Base-by-base conservation (phyloP, 2,797 vertebrate species). In the Sebastes ruberrimus region DNA sequence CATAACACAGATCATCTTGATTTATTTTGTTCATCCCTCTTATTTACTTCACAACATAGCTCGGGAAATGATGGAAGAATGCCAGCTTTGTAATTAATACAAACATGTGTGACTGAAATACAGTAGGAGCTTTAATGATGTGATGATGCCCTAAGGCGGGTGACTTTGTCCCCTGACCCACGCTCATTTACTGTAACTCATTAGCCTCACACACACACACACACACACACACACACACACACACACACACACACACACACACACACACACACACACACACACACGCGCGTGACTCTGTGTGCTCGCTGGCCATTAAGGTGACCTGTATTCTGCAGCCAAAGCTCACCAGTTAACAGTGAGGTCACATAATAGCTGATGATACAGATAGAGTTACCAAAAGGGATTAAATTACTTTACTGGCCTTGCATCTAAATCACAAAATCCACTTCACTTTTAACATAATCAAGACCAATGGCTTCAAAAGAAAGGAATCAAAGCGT, bases 121-220 rank as follows among this genome's bases (percentile, higher is more conserved):
- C 25, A 70, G 35, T 23, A 10, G 67, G 11, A 61, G 2, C 30
- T 81, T 60, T 74, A 80, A 71, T 82, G 78, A 86, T 69, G 46
- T 64, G 71, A 65, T 33, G 65, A 71, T 74, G 70, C 60, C 62
- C 61, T 74, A 10, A 1, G 18, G 71, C 8, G 13, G 52, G 8
- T 52, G 22, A 67, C 56, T 65, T 13, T n/a, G 57, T 25, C 56
- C 23, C 10, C 52, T 53, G 27, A 71, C 59, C 71, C 25, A 10
- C 2, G 2, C 59, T 80, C 7, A 49, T 84, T 81, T 78, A 69
- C 76, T 66, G 56, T 65, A 69, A 71, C 23, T 83, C 74, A 73
- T 83, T 81, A 69, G 67, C 22, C 32, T 3, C 33, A 33, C 52
- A 27, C 65, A 25, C 27, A 2, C 27, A 35, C 46, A 52, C 52